phyloP scores from a whole-genome alignment of 2,797 vertebrate genomes.

The Picus viridis region DNA sequence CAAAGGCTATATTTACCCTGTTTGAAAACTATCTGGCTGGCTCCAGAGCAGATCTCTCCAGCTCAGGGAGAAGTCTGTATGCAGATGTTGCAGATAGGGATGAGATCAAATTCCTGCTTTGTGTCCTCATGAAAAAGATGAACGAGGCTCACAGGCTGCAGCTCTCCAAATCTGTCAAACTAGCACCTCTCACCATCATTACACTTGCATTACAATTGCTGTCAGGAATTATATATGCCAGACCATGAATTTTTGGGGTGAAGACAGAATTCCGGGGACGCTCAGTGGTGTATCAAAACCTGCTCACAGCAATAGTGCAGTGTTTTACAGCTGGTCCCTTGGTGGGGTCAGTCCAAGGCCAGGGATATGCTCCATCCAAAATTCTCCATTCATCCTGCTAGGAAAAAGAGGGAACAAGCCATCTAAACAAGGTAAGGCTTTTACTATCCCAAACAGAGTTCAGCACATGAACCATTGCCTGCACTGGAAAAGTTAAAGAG shows the following conservation, averaged over 20 bases:
- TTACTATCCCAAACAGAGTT: conserved; percentile 63
- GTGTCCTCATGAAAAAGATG: conserved; percentile 41
- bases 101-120: conserved; percentile 36
- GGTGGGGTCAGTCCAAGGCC: conserved; percentile 61
- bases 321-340: conserved; percentile 43
- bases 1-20: conserved; percentile 65
- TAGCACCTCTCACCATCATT: conserved; percentile 20
- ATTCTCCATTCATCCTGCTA: conserved; percentile 64
- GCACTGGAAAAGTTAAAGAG: conserved; percentile 51
- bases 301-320: neutral
- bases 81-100: conserved; percentile 67
- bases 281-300: conserved; percentile 1
- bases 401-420: conserved; percentile 41
- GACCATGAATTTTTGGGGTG: neutral
- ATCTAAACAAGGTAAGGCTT: conserved; percentile 54
- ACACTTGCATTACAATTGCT: neutral
- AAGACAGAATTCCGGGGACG: conserved; percentile 17
- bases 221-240: neutral
- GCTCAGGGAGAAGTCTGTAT: conserved; percentile 21
- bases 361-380: conserved; percentile 46
- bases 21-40: conserved; percentile 53
- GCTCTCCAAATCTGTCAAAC: neutral
- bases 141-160: neutral
- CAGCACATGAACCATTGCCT: conserved; percentile 28
- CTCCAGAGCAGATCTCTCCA: conserved; percentile 33